These are phyloP conservation scores for Melanostigma gelatinosum DNA, from an alignment of 2,113 vertebrate genomes.

Conservation along the genomic window DNA sequence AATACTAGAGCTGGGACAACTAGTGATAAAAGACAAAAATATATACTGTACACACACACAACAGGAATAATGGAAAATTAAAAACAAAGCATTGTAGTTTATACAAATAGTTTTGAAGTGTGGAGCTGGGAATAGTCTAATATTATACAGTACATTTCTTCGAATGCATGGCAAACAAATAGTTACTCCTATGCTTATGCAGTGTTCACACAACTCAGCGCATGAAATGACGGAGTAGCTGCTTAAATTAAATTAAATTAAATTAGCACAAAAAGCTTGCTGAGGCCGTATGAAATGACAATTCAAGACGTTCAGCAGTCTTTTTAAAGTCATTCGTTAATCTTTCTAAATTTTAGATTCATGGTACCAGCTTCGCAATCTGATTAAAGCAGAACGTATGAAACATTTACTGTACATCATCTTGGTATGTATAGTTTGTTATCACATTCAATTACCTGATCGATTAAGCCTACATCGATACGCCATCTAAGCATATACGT, in stretches of 20 bases:
- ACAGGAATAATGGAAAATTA: neutral
- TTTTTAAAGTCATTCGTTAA: conserved; percentile 39
- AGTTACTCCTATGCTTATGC: neutral
- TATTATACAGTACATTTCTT: conserved; percentile 20
- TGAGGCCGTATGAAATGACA: conserved; percentile 53
- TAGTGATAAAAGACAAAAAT: conserved; percentile 25
- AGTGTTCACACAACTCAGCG: conserved; percentile 3
- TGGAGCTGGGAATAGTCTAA: neutral
- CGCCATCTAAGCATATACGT: conserved; percentile 26
- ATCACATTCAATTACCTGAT: conserved; percentile 30
- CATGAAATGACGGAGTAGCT: conserved; percentile 42
- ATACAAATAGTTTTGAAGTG: conserved; percentile 7
- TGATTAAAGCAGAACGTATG: conserved; percentile 38
- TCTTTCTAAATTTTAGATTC: conserved; percentile 54
- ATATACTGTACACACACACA: neutral
- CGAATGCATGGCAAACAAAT: conserved; percentile 13
- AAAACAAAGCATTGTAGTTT: conserved; percentile 8
- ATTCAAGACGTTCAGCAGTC: conserved; percentile 34
- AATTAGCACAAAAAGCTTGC: conserved; percentile 13
- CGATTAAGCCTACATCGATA: conserved; percentile 33
- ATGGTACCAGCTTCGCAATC: conserved; percentile 38
- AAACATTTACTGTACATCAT: conserved; percentile 40
- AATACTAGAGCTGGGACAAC: conserved; percentile 17
- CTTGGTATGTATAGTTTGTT: neutral
- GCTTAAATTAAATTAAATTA: conserved; percentile 32